Evolutionary conservation across 2,113 vertebrate genomes (phyloP).

Genomic region (Ammodytes marinus): DNA sequence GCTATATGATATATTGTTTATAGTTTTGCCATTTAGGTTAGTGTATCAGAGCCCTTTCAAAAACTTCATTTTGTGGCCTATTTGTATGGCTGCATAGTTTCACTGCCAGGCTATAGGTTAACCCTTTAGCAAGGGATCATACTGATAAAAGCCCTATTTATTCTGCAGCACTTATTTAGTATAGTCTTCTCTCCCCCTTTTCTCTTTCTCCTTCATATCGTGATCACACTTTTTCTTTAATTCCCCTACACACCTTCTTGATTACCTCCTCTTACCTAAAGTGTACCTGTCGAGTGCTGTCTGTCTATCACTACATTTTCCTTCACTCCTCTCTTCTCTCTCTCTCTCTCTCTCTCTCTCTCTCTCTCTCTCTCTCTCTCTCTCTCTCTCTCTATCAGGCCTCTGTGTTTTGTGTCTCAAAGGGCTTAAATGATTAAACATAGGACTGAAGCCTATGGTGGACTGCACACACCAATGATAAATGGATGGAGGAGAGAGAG

Average conservation of each 20-base stretch:
- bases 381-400: slow-evolving; percentile 20
- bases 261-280: slow-evolving; percentile 31
- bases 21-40: slow-evolving; percentile 15
- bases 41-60: slow-evolving; percentile 7
- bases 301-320: slow-evolving; percentile 33
- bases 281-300: slow-evolving; percentile 21
- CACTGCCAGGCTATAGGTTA: slow-evolving; percentile 45
- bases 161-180: slow-evolving; percentile 46
- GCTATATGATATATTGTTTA: slow-evolving; percentile 10
- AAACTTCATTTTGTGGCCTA: slow-evolving; percentile 33
- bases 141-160: slow-evolving; percentile 71
- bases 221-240: slow-evolving; percentile 16
- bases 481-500: slow-evolving; percentile 10
- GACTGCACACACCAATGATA: slow-evolving; percentile 46
- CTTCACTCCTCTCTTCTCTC: slow-evolving; percentile 4
- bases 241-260: slow-evolving; percentile 32
- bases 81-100: slow-evolving; percentile 44
- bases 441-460: slow-evolving; percentile 48
- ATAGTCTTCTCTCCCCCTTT: neutral
- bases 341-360: slow-evolving; percentile 11
- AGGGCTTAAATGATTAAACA: slow-evolving; percentile 64
- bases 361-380: neutral
- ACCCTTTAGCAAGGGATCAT: slow-evolving; percentile 61
- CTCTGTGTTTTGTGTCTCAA: slow-evolving; percentile 41
- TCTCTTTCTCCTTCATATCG: slow-evolving; percentile 24